phyloP scores from a whole-genome alignment of 2,797 vertebrate species.

The Babyrousa celebensis region DNA sequence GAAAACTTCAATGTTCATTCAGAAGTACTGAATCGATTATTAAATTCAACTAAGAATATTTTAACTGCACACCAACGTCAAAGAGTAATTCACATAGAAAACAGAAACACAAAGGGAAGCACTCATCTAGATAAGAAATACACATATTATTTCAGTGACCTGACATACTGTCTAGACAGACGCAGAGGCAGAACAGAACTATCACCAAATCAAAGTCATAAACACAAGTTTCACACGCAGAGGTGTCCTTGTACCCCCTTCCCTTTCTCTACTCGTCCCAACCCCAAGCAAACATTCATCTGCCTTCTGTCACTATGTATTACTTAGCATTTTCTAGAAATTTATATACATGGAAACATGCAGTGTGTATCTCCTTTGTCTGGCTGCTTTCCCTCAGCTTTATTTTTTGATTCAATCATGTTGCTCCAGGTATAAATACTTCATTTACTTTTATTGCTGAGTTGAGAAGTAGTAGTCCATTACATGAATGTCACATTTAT shows the following conservation, averaged over 20 bases:
- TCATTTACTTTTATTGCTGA: neutral
- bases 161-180: constrained; percentile 85
- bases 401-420: neutral
- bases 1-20: neutral
- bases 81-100: constrained; percentile 86
- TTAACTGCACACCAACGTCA: constrained; percentile 86
- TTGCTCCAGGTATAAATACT: neutral
- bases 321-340: neutral
- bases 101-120: constrained; percentile 87
- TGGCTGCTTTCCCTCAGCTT: neutral
- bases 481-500: neutral
- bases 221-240: neutral
- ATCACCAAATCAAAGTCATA: neutral
- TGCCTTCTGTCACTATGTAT: neutral
- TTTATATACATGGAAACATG: neutral
- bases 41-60: constrained; percentile 84
- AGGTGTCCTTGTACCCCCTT: neutral
- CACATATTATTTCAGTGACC: constrained; percentile 86
- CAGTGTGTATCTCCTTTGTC: neutral
- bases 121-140: constrained; percentile 88
- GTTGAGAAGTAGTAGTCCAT: neutral
- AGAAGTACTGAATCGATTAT: constrained; percentile 79
- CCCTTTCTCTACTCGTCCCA: fast-evolving
- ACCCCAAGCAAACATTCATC: neutral
- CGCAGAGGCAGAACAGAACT: constrained; percentile 64